A percentile compares a stretch with the other conserved stretches of the same genome.
phyloP scores from a whole-genome alignment of 2,797 vertebrate species.

The Enteromius unitaeniatus region DNA sequence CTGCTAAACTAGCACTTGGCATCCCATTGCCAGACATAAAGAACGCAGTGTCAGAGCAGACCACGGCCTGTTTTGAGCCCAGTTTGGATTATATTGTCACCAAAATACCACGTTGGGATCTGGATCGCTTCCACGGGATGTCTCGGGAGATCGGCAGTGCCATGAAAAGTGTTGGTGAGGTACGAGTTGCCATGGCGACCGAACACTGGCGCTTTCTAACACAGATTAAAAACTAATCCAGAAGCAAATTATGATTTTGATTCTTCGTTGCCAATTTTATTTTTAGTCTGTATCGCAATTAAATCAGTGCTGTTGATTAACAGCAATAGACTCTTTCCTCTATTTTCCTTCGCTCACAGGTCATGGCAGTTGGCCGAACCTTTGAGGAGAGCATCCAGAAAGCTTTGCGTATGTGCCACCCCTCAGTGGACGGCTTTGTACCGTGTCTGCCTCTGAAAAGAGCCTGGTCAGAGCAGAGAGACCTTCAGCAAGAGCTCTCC shows the following conservation, averaged over 20 bases:
- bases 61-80: conserved; percentile 94
- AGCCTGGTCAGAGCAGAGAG: conserved; percentile 79
- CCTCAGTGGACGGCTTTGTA: conserved; percentile 89
- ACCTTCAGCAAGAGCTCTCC: conserved; percentile 85
- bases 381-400: conserved; percentile 97
- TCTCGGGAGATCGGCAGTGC: conserved; percentile 89
- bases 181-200: conserved; percentile 56
- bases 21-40: conserved; percentile 93
- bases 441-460: conserved; percentile 88
- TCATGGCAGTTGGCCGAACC: conserved; percentile 92
- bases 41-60: conserved; percentile 90
- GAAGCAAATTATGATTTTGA: conserved; percentile 22
- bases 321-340: background rate
- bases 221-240: conserved; percentile 21
- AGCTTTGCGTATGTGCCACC: conserved; percentile 94
- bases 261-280: background rate
- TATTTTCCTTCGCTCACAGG: conserved; percentile 72
- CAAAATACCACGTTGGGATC: conserved; percentile 94
- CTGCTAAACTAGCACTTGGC: conserved; percentile 92
- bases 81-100: conserved; percentile 95
- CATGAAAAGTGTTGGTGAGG: conserved; percentile 98
- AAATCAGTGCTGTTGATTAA: background rate
- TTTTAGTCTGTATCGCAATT: background rate
- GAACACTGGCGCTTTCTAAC: conserved; percentile 1
- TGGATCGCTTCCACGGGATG: conserved; percentile 91